Evolutionary conservation across 2,113 vertebrate species (phyloP).

Genomic region (Oryzias woworae): DNA sequence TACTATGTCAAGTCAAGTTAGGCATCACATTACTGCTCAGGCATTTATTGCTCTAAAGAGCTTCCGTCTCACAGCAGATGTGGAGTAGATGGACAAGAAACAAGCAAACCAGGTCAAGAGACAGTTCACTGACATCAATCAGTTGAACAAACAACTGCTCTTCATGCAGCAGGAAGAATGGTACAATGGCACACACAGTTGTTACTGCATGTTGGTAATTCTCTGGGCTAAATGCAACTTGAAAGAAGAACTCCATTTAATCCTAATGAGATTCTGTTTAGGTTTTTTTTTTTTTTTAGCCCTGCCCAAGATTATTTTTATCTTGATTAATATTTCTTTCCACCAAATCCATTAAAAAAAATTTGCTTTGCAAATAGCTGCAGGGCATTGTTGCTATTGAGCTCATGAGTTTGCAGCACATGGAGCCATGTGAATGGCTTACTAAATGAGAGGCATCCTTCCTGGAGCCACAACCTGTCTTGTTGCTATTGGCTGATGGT

Average conservation of each 20-base stretch:
- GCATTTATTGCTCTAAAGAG: slow-evolving; percentile 46
- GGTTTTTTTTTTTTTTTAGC: slow-evolving; percentile 1
- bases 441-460: slow-evolving; percentile 25
- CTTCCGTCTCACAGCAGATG: slow-evolving; percentile 17
- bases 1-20: slow-evolving; percentile 9
- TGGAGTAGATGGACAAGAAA: slow-evolving; percentile 18
- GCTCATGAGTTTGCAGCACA: slow-evolving; percentile 48
- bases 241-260: too few species aligned
- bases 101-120: neutral
- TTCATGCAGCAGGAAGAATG: neutral
- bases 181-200: too few species aligned
- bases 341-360: slow-evolving; percentile 6
- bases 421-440: slow-evolving; percentile 67
- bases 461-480: slow-evolving; percentile 61
- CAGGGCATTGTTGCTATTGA: slow-evolving; percentile 40
- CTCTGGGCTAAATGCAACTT: too few species aligned
- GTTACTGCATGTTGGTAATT: too few species aligned
- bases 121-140: neutral
- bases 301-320: slow-evolving; percentile 1
- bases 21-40: slow-evolving; percentile 1
- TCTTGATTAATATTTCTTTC: slow-evolving; percentile 24
- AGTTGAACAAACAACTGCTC: neutral
- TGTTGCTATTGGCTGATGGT: slow-evolving; percentile 66
- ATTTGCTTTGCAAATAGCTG: slow-evolving; percentile 71
- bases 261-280: neutral